Evolutionary conservation across 2,888 invertebrate genomes (phyloP), one percentile per base, ranked within the genome.

Genomic region (Hemithea aestivaria): DNA sequence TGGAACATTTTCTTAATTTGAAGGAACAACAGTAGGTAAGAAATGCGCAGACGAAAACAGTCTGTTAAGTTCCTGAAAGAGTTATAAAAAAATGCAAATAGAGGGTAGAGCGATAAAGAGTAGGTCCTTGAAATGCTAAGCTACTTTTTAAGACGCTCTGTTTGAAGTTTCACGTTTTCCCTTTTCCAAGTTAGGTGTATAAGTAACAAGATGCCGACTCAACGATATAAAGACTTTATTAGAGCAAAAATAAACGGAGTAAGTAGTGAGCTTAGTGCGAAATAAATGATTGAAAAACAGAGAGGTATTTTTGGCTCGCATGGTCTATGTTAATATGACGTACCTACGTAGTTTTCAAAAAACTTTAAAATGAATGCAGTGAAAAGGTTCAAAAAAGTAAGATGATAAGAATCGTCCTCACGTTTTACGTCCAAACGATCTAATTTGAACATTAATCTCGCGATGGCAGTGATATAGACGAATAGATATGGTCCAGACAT

Each of bases 161-260:
- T 46, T 58, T 60, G 63, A 69, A 68, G 59, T 66, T 69, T 45
- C 53, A 64, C 60, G 51, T 59, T 68, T 58, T 41, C 51, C 40
- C 45, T 24, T 29, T 43, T 25, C n/a, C 29, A 20, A 27, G 51
- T 52, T 62, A 53, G 61, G 55, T 51, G 38, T 37, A 25, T 32
- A 36, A 21, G 25, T 40, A 40, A 48, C 48, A 48, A 53, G 60
- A 63, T 62, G 65, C 59, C 58, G 66, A 55, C 54, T 56, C 53
- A 48, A 56, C 53, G 40, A 53, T 58, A 66, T 68, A 53, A 62
- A 70, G 61, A 51, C 53, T 60, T 51, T 56, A 44, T 58, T 44
- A 50, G 44, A 53, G 55, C 48, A 53, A 47, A 51, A 53, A 51
- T 20, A 39, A 40, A 42, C 31, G 28, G 42, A 7, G 31, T 25